Evolutionary conservation across 2,888 invertebrate species (phyloP).

Genomic region (Ellobium chinense): DNA sequence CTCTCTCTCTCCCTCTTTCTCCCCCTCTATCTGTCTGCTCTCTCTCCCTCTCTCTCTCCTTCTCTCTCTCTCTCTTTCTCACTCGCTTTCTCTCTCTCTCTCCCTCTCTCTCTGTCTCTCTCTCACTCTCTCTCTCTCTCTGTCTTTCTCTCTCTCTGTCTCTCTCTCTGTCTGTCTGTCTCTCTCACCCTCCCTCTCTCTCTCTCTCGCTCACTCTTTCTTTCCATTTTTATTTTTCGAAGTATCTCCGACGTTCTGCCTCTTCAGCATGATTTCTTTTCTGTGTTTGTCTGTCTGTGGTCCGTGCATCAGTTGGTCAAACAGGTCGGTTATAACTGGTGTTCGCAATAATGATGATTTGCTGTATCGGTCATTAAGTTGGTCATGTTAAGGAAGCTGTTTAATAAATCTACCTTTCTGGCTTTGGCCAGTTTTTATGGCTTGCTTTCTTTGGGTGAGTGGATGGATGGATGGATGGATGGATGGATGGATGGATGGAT

Average conservation of each 20-base stretch:
- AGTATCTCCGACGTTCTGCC: background rate
- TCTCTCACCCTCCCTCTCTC: conserved; percentile 18
- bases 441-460: no score
- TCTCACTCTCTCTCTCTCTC: background rate
- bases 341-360: no score
- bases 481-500: no score
- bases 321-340: no score
- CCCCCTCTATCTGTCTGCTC: background rate
- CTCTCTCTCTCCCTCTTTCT: background rate
- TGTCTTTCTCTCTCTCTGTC: background rate
- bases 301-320: no score
- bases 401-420: no score
- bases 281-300: no score
- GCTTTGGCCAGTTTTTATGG: no score
- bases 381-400: no score
- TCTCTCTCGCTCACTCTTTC: background rate
- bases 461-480: no score
- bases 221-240: background rate
- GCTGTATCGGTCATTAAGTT: no score
- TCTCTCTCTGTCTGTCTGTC: background rate
- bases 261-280: no score
- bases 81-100: background rate
- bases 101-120: background rate
- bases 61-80: background rate
- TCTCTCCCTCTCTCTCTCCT: background rate